Evolutionary conservation across 2,797 vertebrate species (phyloP).

Genomic region (Pipistrellus kuhlii): DNA sequence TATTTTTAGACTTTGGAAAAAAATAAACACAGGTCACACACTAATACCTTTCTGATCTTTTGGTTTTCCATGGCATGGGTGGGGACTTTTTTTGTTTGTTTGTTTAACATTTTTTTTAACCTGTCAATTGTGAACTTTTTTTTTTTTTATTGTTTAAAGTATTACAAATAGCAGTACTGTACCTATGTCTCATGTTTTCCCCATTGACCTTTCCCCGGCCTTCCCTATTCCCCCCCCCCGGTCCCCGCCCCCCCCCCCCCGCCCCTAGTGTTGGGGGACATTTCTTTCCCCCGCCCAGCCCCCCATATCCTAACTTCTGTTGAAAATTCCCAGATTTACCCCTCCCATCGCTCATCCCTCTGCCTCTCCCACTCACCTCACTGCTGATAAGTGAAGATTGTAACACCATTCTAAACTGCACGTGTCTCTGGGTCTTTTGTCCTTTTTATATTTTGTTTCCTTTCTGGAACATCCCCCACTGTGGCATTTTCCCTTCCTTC

Average conservation of each 20-base stretch:
- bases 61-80: neutral
- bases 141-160: too few relatives aligned
- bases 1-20: slow-evolving; percentile 82
- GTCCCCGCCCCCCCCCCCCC: fast-evolving
- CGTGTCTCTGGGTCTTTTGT: neutral
- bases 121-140: too few relatives aligned
- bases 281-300: neutral
- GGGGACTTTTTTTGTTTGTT: neutral
- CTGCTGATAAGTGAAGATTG: neutral
- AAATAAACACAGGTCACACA: slow-evolving; percentile 67
- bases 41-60: slow-evolving; percentile 64
- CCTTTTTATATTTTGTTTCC: slow-evolving; percentile 4
- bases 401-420: neutral
- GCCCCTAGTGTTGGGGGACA: neutral
- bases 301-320: neutral
- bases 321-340: slow-evolving; percentile 47
- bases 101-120: too few relatives aligned
- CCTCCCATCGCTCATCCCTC: neutral
- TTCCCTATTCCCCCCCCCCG: too few relatives aligned
- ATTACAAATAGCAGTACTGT: too few relatives aligned
- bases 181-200: too few relatives aligned
- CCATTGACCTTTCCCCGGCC: too few relatives aligned
- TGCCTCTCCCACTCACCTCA: neutral
- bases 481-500: neutral
- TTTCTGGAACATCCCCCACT: neutral